A percentile compares a stretch with the other conserved stretches of the same genome.
phyloP scores from a whole-genome alignment of 2,888 invertebrate genomes.

The Deilephila elpenor region DNA sequence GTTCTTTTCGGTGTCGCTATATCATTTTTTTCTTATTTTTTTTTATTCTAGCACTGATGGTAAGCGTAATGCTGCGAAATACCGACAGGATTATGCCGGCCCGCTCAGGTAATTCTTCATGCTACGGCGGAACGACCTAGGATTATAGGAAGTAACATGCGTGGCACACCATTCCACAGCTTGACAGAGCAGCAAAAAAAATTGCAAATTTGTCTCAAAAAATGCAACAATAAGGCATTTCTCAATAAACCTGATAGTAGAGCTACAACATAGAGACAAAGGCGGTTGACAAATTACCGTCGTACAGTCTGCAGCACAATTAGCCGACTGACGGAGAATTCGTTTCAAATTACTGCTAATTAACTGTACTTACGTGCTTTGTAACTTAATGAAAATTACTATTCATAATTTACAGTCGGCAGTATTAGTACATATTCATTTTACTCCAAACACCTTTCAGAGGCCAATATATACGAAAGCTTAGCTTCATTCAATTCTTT shows the following conservation, averaged over 20 bases:
- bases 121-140: too few species aligned
- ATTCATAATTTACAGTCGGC: background rate
- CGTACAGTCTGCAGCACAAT: slow-evolving; percentile 40
- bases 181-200: background rate
- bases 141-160: too few species aligned
- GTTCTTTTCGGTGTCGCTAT: too few species aligned
- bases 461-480: background rate
- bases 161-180: too few species aligned
- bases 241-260: background rate
- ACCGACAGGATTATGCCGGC: too few species aligned
- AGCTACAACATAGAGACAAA: background rate
- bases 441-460: background rate
- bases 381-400: slow-evolving; percentile 10
- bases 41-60: too few species aligned
- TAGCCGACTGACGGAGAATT: slow-evolving; percentile 40
- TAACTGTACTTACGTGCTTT: slow-evolving; percentile 36
- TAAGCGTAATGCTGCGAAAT: too few species aligned
- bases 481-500: too few species aligned
- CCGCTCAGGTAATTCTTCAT: too few species aligned
- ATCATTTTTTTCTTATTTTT: too few species aligned
- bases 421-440: background rate
- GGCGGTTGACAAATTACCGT: slow-evolving; percentile 19
- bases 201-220: too few species aligned
- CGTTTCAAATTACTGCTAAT: slow-evolving; percentile 33
- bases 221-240: background rate